Evolutionary conservation across 2,113 vertebrate species (phyloP).

Genomic region (Heliornis fulica): DNA sequence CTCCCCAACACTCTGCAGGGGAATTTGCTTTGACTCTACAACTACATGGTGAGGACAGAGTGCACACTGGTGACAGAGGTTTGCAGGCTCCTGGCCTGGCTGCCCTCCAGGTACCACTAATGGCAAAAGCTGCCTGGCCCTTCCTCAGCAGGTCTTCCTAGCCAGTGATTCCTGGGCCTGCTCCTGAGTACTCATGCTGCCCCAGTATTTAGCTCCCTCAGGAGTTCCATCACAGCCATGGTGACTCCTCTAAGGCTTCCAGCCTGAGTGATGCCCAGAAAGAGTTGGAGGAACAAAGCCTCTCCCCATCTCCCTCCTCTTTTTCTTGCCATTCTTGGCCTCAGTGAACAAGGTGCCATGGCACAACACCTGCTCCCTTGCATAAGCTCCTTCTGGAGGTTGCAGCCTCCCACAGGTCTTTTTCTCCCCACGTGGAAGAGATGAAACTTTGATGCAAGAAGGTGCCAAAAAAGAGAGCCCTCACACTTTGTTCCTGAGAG

Average conservation of each 20-base stretch:
- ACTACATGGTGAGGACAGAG: fast-evolving
- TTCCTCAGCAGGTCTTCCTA: background rate
- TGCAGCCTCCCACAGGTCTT: background rate
- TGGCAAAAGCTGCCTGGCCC: background rate
- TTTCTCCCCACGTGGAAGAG: background rate
- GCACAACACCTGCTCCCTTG: background rate
- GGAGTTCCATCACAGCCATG: background rate
- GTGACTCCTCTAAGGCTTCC: background rate
- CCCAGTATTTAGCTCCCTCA: background rate
- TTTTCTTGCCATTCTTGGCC: background rate
- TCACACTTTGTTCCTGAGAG: fast-evolving
- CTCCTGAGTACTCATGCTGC: background rate
- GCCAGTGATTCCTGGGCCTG: fast-evolving
- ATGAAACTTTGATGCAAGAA: background rate
- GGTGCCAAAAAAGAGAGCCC: background rate
- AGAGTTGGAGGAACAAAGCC: background rate
- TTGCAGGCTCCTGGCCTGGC: background rate
- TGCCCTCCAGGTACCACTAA: background rate
- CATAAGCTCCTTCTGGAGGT: background rate
- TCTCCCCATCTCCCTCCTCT: background rate
- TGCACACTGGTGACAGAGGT: background rate
- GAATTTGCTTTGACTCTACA: background rate
- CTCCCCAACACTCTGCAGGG: fast-evolving
- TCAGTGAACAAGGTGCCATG: fast-evolving
- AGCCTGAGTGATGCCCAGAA: background rate